Conservation (phyloP, 2,797 vertebrate genomes). For the Argyrosomus regius region DNA sequence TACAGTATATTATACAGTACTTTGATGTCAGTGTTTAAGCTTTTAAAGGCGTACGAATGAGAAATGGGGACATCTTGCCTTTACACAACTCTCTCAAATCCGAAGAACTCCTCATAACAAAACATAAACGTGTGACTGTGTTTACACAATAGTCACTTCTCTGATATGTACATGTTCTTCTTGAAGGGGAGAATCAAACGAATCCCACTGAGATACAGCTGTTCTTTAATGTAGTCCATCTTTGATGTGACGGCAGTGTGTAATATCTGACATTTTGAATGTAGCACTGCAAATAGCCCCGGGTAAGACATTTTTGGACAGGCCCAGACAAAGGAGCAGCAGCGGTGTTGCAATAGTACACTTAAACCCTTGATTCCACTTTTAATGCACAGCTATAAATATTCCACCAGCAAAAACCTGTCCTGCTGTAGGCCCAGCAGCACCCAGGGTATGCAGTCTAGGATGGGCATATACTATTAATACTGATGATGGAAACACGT, state of each 20-base stretch:
- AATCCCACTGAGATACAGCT: constrained; percentile 53
- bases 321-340: constrained; percentile 85
- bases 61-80: not conserved
- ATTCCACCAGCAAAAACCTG: constrained; percentile 86
- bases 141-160: constrained; percentile 24
- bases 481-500: constrained; percentile 75
- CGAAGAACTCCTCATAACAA: constrained; percentile 5
- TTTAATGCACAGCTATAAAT: constrained; percentile 90
- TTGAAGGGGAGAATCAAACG: constrained; percentile 39
- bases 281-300: constrained; percentile 79
- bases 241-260: constrained; percentile 70
- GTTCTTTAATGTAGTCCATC: constrained; percentile 52
- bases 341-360: constrained; percentile 83
- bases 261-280: constrained; percentile 74
- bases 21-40: constrained; percentile 26
- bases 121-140: constrained; percentile 7
- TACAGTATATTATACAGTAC: not conserved
- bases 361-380: constrained; percentile 86
- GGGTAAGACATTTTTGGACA: constrained; percentile 87
- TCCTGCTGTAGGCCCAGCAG: constrained; percentile 75
- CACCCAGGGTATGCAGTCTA: constrained; percentile 70
- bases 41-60: constrained; percentile 2
- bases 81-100: not conserved
- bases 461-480: constrained; percentile 80
- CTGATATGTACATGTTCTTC: constrained; percentile 5